A percentile compares a stretch with the other conserved stretches of the same genome.
Conservation (phyloP, 2,888 invertebrate genomes). For the Agriopis aurantiaria region DNA sequence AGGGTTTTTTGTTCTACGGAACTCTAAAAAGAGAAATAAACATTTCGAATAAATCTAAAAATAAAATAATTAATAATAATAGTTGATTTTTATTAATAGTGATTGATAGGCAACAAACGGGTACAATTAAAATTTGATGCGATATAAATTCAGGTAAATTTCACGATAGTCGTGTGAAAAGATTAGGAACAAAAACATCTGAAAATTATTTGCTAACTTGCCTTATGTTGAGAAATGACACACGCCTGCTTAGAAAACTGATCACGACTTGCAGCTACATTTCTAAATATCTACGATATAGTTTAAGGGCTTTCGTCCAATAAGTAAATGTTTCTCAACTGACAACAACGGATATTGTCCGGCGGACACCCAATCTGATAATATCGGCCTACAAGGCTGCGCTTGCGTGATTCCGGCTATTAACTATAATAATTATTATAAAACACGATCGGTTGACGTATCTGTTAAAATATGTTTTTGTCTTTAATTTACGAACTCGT, state of each 20-base stretch:
- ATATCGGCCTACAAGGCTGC: constrained; percentile 54
- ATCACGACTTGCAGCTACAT: not conserved
- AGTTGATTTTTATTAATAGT: no score
- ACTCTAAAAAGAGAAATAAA: no score
- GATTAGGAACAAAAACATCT: no score
- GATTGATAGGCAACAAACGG: no score
- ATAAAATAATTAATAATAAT: no score
- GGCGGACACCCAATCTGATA: constrained; percentile 53
- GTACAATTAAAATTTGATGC: no score
- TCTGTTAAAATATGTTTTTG: constrained; percentile 3
- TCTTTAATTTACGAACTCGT: not conserved
- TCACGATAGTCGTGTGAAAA: no score
- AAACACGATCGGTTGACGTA: constrained; percentile 24
- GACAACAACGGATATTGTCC: constrained; percentile 42
- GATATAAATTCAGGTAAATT: no score
- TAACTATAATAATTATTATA: constrained; percentile 35
- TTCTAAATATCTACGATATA: constrained; percentile 19
- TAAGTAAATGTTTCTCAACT: constrained; percentile 40
- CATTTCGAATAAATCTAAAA: no score
- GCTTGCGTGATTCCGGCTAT: constrained; percentile 57
- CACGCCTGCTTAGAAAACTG: not conserved
- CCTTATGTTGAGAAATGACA: not conserved
- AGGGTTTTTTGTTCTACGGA: no score
- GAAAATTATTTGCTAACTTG: not conserved
- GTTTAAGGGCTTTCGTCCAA: constrained; percentile 43